phyloP scores from a whole-genome alignment of 2,888 invertebrate genomes.

The Hartigia nigra region DNA sequence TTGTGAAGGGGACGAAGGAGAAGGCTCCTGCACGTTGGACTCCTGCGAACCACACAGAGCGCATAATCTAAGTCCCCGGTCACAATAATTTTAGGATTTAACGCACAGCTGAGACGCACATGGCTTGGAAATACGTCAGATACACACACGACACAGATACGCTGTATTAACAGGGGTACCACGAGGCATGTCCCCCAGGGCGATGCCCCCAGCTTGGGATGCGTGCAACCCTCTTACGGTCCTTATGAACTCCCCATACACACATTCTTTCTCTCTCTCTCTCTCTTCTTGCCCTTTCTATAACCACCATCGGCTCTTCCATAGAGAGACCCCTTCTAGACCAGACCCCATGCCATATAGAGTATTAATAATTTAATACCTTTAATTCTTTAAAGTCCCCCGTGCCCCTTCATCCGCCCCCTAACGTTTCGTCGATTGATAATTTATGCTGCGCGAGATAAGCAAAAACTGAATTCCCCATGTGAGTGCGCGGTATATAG shows the following conservation, averaged over 20 bases:
- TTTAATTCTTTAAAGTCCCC: slow-evolving; percentile 41
- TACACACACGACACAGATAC: slow-evolving; percentile 29
- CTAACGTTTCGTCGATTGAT: slow-evolving; percentile 2
- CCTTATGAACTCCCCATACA: slow-evolving; percentile 13
- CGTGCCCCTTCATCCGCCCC: neutral
- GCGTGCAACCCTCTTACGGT: slow-evolving; percentile 28
- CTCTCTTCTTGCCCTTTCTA: slow-evolving; percentile 8
- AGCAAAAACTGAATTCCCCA: neutral
- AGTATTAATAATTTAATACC: slow-evolving; percentile 55
- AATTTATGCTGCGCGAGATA: slow-evolving; percentile 6
- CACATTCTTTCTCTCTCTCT: slow-evolving; percentile 19
- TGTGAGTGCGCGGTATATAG: neutral
- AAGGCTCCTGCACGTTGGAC: neutral
- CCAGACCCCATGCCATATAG: slow-evolving; percentile 24
- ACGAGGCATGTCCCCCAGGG: slow-evolving; percentile 35
- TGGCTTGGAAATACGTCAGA: slow-evolving; percentile 44
- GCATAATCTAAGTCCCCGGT: neutral
- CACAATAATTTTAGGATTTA: slow-evolving; percentile 51
- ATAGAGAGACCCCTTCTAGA: slow-evolving; percentile 7
- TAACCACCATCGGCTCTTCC: neutral
- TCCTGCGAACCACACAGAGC: neutral
- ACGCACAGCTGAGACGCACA: slow-evolving; percentile 56
- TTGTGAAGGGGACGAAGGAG: too few species aligned
- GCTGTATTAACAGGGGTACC: slow-evolving; percentile 19
- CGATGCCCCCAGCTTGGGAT: slow-evolving; percentile 30